phyloP scores from a whole-genome alignment of 2,113 vertebrate species.

The Neodontobutis hainanensis region DNA sequence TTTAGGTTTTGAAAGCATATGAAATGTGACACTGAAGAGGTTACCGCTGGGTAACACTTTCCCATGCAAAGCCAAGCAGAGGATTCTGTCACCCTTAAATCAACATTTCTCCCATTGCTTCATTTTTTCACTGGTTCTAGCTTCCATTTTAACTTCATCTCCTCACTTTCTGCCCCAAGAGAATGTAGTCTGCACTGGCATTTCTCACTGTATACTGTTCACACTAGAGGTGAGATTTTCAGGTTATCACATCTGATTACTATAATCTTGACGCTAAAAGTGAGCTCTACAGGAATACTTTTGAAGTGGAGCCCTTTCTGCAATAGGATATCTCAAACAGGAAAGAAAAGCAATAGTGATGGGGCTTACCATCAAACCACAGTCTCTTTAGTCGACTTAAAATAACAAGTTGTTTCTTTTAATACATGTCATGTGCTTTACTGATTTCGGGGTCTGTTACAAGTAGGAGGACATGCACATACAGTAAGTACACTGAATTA shows the following conservation, averaged over 20 bases:
- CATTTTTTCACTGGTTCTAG: neutral
- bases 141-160: neutral
- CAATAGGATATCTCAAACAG: neutral
- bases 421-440: conserved; percentile 6
- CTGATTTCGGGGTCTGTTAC: conserved; percentile 15
- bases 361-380: conserved; percentile 7
- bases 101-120: conserved; percentile 7
- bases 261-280: neutral
- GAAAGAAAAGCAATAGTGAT: neutral
- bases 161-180: conserved; percentile 3
- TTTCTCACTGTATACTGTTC: conserved; percentile 7
- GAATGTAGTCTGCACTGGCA: neutral
- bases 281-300: neutral
- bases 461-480: conserved; percentile 3
- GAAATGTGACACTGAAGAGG: conserved; percentile 21
- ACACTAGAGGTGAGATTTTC: conserved; percentile 15
- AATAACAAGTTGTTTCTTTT: neutral
- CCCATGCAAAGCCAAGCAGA: conserved; percentile 1
- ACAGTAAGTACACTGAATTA: conserved; percentile 8
- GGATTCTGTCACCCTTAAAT: conserved; percentile 17
- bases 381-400: neutral
- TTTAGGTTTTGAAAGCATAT: conserved; percentile 14
- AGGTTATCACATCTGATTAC: conserved; percentile 10
- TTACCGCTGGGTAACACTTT: conserved; percentile 18
- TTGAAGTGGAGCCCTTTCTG: neutral